Conservation (phyloP, 2,888 invertebrate species). For the Temnothorax unifasciatus region DNA sequence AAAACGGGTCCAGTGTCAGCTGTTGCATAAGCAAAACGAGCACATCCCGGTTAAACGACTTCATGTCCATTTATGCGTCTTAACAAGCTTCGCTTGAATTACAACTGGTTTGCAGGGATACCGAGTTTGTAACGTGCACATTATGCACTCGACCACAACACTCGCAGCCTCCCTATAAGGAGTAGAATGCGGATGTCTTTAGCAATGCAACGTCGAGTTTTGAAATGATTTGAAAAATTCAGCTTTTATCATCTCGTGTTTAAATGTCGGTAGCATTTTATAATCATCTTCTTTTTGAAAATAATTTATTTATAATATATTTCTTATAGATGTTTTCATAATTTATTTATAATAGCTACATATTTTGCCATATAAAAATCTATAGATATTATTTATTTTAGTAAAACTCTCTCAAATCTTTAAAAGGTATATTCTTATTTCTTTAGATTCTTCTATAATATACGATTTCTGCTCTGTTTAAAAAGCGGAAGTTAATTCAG, state of each 20-base stretch:
- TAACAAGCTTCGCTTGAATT: constrained; percentile 80
- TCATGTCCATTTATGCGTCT: constrained; percentile 82
- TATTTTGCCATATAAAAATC: constrained; percentile 9
- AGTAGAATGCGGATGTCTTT: constrained; percentile 10
- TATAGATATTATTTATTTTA: background rate
- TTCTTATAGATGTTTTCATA: no score
- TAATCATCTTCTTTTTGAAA: background rate
- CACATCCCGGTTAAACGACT: constrained; percentile 84
- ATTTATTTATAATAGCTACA: background rate
- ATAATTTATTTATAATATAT: background rate
- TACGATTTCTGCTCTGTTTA: background rate
- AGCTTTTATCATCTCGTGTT: background rate
- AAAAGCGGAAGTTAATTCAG: background rate
- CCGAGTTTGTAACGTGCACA: constrained; percentile 17
- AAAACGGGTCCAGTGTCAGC: constrained; percentile 78
- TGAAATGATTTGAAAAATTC: background rate
- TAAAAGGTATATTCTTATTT: background rate
- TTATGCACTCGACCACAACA: constrained; percentile 10
- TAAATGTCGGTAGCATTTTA: background rate
- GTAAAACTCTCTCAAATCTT: background rate
- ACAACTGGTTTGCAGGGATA: constrained; percentile 68
- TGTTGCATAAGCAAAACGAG: constrained; percentile 82
- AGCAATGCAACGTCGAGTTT: background rate
- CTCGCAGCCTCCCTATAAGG: background rate
- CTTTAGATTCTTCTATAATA: background rate